These are phyloP conservation scores for Parnassius orleans DNA, from an alignment of 2,888 invertebrate species.

Conservation along the genomic window DNA sequence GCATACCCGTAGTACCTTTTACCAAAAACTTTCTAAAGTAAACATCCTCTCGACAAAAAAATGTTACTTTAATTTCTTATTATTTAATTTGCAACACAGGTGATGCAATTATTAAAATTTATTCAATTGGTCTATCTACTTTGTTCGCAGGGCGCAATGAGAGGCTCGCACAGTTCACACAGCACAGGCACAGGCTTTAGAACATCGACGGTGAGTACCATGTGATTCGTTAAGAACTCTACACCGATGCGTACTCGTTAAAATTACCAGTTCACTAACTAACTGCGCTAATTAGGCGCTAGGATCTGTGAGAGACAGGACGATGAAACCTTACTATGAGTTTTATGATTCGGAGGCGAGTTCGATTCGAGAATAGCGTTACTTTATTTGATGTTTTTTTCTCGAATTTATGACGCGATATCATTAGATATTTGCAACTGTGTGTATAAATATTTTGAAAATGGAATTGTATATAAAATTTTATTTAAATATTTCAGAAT, in stretches of 20 bases:
- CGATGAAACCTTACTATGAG: conserved; percentile 8
- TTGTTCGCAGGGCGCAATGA: conserved; percentile 49
- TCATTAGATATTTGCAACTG: neutral
- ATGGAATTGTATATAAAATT: neutral
- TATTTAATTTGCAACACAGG: no score
- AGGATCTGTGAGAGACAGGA: conserved; percentile 27
- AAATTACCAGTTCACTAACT: conserved; percentile 35
- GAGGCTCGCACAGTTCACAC: conserved; percentile 34
- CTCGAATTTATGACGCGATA: no score
- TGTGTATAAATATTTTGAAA: neutral
- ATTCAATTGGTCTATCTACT: conserved; percentile 18
- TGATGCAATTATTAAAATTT: conserved; percentile 4
- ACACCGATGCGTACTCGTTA: conserved; percentile 32
- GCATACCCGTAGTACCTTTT: no score
- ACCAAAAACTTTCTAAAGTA: no score
- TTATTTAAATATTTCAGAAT: neutral
- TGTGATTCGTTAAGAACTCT: conserved; percentile 29
- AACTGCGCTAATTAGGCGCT: conserved; percentile 34
- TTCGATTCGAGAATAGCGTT: conserved; percentile 6
- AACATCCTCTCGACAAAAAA: no score
- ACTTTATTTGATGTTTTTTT: neutral
- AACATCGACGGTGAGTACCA: conserved; percentile 54
- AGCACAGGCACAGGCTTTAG: conserved; percentile 38
- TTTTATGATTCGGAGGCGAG: neutral
- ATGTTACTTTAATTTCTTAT: no score